Conservation (phyloP, 1,140 invertebrate species). For the Hormaphis cornu region DNA sequence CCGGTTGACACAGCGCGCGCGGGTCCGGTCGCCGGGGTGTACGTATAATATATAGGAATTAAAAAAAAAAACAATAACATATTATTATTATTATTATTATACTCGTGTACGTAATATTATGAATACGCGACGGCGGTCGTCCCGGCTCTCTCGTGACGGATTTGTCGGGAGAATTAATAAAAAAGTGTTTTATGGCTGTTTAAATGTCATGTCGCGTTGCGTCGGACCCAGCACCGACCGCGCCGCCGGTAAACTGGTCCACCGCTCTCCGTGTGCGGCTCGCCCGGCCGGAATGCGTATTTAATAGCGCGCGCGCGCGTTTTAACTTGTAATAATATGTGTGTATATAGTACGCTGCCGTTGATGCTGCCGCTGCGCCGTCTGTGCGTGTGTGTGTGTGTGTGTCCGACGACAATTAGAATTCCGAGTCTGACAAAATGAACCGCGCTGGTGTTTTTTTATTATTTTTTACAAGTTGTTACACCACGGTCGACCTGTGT, state of each 20-base stretch:
- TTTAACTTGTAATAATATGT: slow-evolving; percentile 28
- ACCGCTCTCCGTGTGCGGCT: slow-evolving; percentile 18
- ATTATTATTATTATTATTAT: too few relatives aligned
- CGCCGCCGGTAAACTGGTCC: slow-evolving; percentile 29
- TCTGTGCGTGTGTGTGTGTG: too few relatives aligned
- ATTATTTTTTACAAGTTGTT: slow-evolving; percentile 33
- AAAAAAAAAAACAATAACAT: slow-evolving; percentile 25
- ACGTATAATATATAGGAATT: too few relatives aligned
- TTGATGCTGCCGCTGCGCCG: too few relatives aligned
- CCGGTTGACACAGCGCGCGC: slow-evolving; percentile 24
- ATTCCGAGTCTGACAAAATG: slow-evolving; percentile 33
- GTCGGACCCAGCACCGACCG: too few relatives aligned
- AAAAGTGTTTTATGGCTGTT: slow-evolving; percentile 33
- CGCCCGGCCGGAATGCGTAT: slow-evolving; percentile 30
- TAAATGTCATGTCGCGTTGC: slow-evolving; percentile 30
- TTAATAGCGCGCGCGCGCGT: slow-evolving; percentile 31
- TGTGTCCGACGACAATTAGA: slow-evolving; percentile 32
- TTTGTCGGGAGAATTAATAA: slow-evolving; percentile 32
- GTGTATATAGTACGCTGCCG: too few relatives aligned
- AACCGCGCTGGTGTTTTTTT: slow-evolving; percentile 29
- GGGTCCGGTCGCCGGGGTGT: too few relatives aligned
- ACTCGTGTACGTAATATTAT: too few relatives aligned
- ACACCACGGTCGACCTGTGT: slow-evolving; percentile 31
- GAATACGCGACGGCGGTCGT: slow-evolving; percentile 17
- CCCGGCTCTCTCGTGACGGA: slow-evolving; percentile 23